Conservation (phyloP, 2,888 invertebrate species). For the Conomelus anceps region DNA sequence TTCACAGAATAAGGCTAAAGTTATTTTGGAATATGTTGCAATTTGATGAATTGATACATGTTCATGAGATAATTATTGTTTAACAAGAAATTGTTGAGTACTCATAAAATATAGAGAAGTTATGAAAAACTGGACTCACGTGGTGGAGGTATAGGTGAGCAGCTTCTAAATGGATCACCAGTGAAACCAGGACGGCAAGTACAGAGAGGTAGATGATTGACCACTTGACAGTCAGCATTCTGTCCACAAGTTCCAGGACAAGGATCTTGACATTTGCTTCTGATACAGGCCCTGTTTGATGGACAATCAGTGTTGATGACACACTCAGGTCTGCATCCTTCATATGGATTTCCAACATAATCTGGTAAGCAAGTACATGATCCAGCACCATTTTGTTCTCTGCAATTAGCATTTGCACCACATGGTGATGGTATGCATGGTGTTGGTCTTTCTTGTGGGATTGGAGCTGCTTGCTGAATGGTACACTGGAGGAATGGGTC, state of each 20-base stretch:
- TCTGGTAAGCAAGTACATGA: slow-evolving; percentile 67
- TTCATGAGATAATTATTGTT: too few relatives aligned
- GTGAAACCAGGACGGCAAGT: slow-evolving; percentile 57
- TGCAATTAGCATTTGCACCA: slow-evolving; percentile 68
- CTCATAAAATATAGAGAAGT: too few relatives aligned
- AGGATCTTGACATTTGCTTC: slow-evolving; percentile 70
- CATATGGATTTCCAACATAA: slow-evolving; percentile 64
- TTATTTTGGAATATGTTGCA: too few relatives aligned
- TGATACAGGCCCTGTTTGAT: slow-evolving; percentile 62
- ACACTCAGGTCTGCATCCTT: slow-evolving; percentile 74
- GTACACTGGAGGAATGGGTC: slow-evolving; percentile 59
- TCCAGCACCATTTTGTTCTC: slow-evolving; percentile 61
- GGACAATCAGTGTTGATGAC: slow-evolving; percentile 70
- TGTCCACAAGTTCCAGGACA: slow-evolving; percentile 68
- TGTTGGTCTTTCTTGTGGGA: slow-evolving; percentile 38
- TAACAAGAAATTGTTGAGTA: too few relatives aligned
- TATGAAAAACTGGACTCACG: slow-evolving; percentile 38
- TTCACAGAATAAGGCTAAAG: too few relatives aligned
- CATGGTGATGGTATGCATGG: slow-evolving; percentile 68
- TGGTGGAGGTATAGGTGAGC: slow-evolving; percentile 44
- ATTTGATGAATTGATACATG: too few relatives aligned
- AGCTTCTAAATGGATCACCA: slow-evolving; percentile 66
- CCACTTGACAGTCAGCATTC: slow-evolving; percentile 65
- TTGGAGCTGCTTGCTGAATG: slow-evolving; percentile 38
- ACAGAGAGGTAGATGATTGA: slow-evolving; percentile 70